Evolutionary conservation across 2,113 vertebrate species (phyloP).

Genomic region (Polypterus senegalus): DNA sequence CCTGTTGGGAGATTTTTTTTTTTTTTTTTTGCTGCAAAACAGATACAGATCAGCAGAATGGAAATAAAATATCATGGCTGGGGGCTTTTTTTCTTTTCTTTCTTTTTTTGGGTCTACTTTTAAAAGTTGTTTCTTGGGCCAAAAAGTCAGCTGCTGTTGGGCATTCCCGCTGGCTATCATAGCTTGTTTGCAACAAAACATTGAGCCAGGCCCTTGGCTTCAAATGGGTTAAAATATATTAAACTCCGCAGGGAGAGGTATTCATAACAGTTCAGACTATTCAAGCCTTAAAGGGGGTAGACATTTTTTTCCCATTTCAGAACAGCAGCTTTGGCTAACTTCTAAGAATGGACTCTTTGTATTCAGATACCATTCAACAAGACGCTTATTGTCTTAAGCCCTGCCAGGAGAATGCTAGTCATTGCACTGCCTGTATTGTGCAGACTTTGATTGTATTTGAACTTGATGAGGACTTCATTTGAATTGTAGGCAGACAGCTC

Average conservation of each 20-base stretch:
- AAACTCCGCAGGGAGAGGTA: slow-evolving; percentile 14
- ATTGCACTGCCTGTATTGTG: slow-evolving; percentile 46
- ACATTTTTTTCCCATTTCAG: slow-evolving; percentile 34
- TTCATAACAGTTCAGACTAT: slow-evolving; percentile 23
- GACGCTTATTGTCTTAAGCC: slow-evolving; percentile 50
- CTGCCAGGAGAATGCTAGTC: slow-evolving; percentile 40
- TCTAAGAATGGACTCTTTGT: slow-evolving; percentile 68
- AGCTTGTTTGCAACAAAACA: slow-evolving; percentile 10
- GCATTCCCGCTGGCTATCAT: slow-evolving; percentile 11
- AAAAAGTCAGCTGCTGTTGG: background rate
- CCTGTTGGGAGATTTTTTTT: too few relatives aligned
- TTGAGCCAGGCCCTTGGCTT: slow-evolving; percentile 11
- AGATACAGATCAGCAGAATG: too few relatives aligned
- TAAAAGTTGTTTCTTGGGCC: too few relatives aligned
- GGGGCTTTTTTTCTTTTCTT: too few relatives aligned
- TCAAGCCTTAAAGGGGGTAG: slow-evolving; percentile 23
- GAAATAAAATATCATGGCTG: too few relatives aligned
- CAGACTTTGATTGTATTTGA: slow-evolving; percentile 40
- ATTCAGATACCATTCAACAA: slow-evolving; percentile 49
- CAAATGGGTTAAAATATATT: slow-evolving; percentile 12
- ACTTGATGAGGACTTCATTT: slow-evolving; percentile 43
- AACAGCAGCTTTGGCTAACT: slow-evolving; percentile 58
- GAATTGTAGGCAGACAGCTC: slow-evolving; percentile 37
- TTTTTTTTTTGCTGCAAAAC: too few relatives aligned
- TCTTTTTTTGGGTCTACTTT: too few relatives aligned